A percentile compares a stretch with the other conserved stretches of the same genome.
Conservation (phyloP, 2,888 invertebrate genomes). For the Cephalotes varians region DNA sequence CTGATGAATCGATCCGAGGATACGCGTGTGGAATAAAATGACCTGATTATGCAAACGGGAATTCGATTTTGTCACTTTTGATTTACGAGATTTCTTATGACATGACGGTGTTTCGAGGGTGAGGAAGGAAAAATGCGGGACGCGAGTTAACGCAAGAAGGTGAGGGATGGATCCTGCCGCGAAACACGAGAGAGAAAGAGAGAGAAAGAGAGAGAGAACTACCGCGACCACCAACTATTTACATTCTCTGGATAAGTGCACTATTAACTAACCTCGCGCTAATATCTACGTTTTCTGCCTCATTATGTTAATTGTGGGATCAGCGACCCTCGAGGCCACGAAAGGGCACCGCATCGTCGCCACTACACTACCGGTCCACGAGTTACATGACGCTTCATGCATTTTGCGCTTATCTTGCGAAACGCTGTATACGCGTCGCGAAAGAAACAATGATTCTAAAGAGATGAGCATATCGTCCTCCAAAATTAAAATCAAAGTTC, state of each 20-base stretch:
- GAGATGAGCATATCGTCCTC: neutral
- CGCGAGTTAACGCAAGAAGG: neutral
- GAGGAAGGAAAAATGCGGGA: slow-evolving; percentile 26
- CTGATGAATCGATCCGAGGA: slow-evolving; percentile 46
- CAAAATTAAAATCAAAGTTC: neutral
- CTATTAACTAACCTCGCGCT: slow-evolving; percentile 81
- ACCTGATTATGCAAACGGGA: slow-evolving; percentile 71
- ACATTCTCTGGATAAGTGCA: slow-evolving; percentile 77
- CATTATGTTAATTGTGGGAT: slow-evolving; percentile 82
- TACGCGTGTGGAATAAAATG: slow-evolving; percentile 70
- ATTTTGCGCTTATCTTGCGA: neutral
- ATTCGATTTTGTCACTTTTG: slow-evolving; percentile 74
- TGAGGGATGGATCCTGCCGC: neutral
- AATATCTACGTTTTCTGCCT: slow-evolving; percentile 80
- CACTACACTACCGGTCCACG: slow-evolving; percentile 40
- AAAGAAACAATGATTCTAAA: neutral
- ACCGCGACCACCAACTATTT: slow-evolving; percentile 74
- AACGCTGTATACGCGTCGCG: neutral
- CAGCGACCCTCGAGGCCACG: slow-evolving; percentile 71
- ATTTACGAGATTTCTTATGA: slow-evolving; percentile 64
- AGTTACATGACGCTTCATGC: slow-evolving; percentile 2
- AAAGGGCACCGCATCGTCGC: slow-evolving; percentile 61
- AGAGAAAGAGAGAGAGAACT: neutral
- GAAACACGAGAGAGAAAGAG: slow-evolving; percentile 3
- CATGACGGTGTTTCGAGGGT: slow-evolving; percentile 21